phyloP scores from a whole-genome alignment of 2,113 vertebrate species.

The Indri indri region DNA sequence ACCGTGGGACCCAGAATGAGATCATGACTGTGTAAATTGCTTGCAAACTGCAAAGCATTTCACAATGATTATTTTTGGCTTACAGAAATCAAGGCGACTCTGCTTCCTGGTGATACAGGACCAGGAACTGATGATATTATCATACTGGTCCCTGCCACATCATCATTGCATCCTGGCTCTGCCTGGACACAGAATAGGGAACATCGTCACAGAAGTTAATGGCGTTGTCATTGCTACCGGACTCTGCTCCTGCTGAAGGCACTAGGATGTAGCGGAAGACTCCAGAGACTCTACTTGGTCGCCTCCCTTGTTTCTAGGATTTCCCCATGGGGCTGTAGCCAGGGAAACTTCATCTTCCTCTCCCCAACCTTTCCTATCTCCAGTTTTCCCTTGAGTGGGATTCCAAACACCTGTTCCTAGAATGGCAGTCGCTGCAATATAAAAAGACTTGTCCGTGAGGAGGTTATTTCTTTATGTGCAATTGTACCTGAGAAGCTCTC shows the following conservation, averaged over 20 bases:
- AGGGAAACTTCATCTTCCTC: constrained; percentile 31
- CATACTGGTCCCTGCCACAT: neutral
- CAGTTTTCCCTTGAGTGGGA: constrained; percentile 27
- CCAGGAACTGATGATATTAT: neutral
- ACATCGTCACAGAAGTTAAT: neutral
- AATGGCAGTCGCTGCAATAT: neutral
- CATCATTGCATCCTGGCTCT: neutral
- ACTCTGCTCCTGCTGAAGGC: neutral
- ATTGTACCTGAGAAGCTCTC: neutral
- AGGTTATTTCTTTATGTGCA: neutral
- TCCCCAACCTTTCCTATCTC: neutral
- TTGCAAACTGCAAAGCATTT: neutral
- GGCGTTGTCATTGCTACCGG: neutral
- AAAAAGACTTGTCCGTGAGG: neutral
- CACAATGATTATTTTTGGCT: neutral
- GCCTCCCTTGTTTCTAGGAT: neutral
- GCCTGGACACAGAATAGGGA: neutral
- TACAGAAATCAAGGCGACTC: neutral
- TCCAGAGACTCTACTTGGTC: neutral
- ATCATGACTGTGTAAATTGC: neutral
- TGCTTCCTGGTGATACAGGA: neutral
- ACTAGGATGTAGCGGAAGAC: neutral
- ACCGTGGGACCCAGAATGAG: neutral
- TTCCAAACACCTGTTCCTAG: constrained; percentile 56
- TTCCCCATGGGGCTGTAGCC: neutral